These are phyloP conservation scores for Kryptolebias marmoratus DNA, from an alignment of 2,113 vertebrate species.

Conservation along the genomic window DNA sequence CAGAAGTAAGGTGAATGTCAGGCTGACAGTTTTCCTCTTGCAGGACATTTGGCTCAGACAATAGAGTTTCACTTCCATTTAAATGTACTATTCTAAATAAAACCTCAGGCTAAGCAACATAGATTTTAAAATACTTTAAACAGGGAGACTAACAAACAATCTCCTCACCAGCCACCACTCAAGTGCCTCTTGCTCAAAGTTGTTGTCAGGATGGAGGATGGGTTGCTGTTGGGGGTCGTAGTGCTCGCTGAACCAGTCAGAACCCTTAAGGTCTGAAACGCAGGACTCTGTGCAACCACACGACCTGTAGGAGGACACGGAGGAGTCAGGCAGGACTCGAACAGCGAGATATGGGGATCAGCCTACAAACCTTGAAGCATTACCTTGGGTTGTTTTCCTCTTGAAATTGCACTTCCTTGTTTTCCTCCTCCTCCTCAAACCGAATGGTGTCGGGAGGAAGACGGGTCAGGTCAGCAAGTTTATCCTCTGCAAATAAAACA, in stretches of 20 bases:
- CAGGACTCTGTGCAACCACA: conserved; percentile 70
- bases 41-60: not conserved
- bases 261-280: not conserved
- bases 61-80: not conserved
- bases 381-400: not conserved
- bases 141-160: not conserved
- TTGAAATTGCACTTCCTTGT: not conserved
- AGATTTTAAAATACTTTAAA: not conserved
- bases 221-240: conserved; percentile 71
- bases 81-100: no score
- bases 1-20: no score
- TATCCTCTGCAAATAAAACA: conserved; percentile 30
- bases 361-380: not conserved
- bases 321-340: not conserved
- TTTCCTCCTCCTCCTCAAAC: not conserved
- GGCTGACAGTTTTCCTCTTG: no score
- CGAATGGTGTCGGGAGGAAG: not conserved
- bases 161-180: conserved; percentile 87
- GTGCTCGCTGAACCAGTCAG: conserved; percentile 75
- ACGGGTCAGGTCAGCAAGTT: not conserved
- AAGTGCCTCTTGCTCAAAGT: conserved; percentile 64
- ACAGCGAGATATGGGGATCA: not conserved
- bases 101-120: no score
- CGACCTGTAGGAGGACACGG: conserved; percentile 22
- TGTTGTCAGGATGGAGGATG: conserved; percentile 56